Evolutionary conservation across 2,797 vertebrate species (phyloP).

Genomic region (Scyliorhinus canicula): DNA sequence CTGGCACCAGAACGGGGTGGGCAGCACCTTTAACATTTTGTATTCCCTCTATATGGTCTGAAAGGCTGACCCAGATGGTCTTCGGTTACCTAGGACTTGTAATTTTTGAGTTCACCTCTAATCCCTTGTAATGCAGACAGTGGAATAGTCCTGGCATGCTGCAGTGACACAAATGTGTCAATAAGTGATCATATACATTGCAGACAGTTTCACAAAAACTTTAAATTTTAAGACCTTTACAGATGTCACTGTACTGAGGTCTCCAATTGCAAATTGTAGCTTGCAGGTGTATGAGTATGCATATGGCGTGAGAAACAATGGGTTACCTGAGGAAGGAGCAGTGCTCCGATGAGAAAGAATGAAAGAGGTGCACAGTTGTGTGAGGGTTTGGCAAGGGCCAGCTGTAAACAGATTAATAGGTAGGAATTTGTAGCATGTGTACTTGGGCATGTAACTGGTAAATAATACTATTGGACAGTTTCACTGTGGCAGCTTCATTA

Average conservation of each 20-base stretch:
- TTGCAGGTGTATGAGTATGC: not conserved
- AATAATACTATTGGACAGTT: not conserved
- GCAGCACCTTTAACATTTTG: not conserved
- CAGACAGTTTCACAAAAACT: not conserved
- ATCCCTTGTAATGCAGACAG: not conserved
- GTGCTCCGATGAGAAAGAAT: not conserved
- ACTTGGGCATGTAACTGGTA: not conserved
- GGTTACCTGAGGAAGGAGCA: no score
- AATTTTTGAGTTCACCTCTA: not conserved
- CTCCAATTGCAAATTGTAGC: not conserved
- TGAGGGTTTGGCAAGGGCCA: not conserved
- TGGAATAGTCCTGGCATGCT: not conserved
- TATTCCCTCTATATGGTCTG: not conserved
- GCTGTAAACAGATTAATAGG: not conserved
- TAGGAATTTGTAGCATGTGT: not conserved
- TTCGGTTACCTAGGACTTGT: not conserved
- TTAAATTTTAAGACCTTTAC: not conserved
- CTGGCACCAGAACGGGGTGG: not conserved
- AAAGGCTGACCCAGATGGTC: not conserved
- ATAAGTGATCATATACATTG: not conserved
- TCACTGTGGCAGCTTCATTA: not conserved
- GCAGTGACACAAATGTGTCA: not conserved
- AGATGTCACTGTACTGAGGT: not conserved
- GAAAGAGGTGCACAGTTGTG: not conserved
- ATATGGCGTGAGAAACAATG: not conserved